Evolutionary conservation across 2,888 invertebrate genomes (phyloP), one percentile per base, ranked within the genome.

Genomic region (Hemicrepidius hirtus): DNA sequence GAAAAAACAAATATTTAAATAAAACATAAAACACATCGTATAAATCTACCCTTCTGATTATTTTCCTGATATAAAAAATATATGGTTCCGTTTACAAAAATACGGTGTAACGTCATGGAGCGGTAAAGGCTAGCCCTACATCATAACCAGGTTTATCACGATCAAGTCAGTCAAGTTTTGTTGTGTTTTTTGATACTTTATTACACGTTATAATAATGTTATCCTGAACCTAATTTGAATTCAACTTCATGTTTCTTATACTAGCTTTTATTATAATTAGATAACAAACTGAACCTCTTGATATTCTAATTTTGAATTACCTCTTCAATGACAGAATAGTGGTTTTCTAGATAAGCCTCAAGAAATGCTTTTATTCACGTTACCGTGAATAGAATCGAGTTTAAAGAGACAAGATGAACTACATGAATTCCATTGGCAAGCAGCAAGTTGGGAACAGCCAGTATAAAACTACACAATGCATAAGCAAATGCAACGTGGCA

Each of bases 11-110:
- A 72, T 72, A 72, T 72, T 68, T 72, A 68, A 72, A 72, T 72
- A 68, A 68, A 72, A 72, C 72, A 72, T 72, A 72, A 72, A 72
- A 64, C 68, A 63, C 68, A 44, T 68, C 72, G 72, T 72, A 72
- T 72, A 72, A 72, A 72, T 72, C 68, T 68, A 64, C 72, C 68
- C 68, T 41, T 59, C 68, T 72, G 72, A 72, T 72, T 68, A 72
- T 72, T 64, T 68, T 59, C 57, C 20, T 59, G 72, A 72, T 72
- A 72, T 68, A 68, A 72, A 72, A 72, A 68, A 68, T 72, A 68
- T 72, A 72, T 72, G 68, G 64, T 64, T 68, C 63, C 69, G 69
- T 69, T 69, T 69, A 69, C 44, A 63, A 55, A 68, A 69, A 69
- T 69, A 69, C 44, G 68, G 67, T 59, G 12, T 20, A 59, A 60